Evolutionary conservation across 1,140 invertebrate genomes (phyloP), one percentile per base, ranked within the genome.

Genomic region (Nephila pilipes): DNA sequence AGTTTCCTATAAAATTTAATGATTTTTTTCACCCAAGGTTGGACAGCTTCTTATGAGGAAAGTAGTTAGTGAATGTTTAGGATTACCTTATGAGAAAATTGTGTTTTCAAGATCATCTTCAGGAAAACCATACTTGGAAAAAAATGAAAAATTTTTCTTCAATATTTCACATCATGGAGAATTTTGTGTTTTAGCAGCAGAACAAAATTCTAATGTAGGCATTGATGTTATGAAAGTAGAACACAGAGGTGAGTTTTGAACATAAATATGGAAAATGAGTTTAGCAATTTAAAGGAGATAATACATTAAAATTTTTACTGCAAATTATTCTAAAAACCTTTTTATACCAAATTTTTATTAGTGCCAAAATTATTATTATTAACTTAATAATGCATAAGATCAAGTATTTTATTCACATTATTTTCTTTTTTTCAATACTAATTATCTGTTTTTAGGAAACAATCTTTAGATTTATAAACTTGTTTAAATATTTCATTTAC

Each of bases 101-200:
- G 83, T 94, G 54, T 94, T 96, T 14, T 94, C 65, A 16, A 94
- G 96, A 89, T 96, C 96, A 96, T 36, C 36, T 36, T 93, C 91
- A 60, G 91, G 91, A 38, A 93, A 93, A 25, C 91, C 91, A n/a
- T 93, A 38, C 29, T 32, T 93, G 36, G 29, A 54, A 87, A 29
- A 54, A 2, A 25, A 22, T 93, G 54, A 79, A 12, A 55, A 69
- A 16, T 95, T 96, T 92, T 96, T 96, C 94, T 99, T 99, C 95
- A 99, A 99, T 96, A 96, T 99, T 1, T 99, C 98, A 1, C 99
- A 99, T 96, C 98, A 99, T 94, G 98, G 98, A 20, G 96, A 97
- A 94, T 98, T 96, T 95, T 97, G 97, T 36, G 97, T 99, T 16
- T 96, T 99, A 69, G 98, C 97, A 25, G 98, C 98, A 63, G 97